These are phyloP conservation scores for Channa striata DNA, from an alignment of 2,797 vertebrate species.

Conservation along the genomic window DNA sequence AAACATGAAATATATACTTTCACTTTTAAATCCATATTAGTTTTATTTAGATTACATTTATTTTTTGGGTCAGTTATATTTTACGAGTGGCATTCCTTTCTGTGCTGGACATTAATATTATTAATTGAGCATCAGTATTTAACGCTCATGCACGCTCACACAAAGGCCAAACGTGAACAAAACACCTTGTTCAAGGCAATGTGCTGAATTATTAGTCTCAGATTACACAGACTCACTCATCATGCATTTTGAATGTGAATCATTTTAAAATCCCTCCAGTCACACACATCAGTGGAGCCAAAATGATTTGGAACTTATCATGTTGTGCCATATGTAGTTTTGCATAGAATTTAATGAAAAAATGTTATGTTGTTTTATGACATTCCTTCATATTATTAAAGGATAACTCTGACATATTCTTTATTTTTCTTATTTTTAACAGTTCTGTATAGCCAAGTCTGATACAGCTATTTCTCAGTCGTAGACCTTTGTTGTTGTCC, in stretches of 20 bases:
- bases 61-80: background rate
- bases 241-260: slow-evolving; percentile 42
- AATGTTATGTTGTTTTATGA: background rate
- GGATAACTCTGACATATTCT: background rate
- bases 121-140: slow-evolving; percentile 18
- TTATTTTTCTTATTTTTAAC: background rate
- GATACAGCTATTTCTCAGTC: background rate
- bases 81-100: slow-evolving; percentile 2
- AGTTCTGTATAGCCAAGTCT: background rate
- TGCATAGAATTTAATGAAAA: background rate
- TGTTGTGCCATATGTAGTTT: slow-evolving; percentile 1
- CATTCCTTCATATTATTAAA: slow-evolving; percentile 6
- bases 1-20: background rate
- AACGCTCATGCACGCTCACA: background rate
- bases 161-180: slow-evolving; percentile 6
- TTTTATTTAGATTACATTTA: too few species aligned
- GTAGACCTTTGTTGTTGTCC: background rate
- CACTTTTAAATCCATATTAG: background rate
- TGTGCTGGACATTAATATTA: slow-evolving; percentile 4
- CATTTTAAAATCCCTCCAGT: slow-evolving; percentile 9
- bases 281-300: slow-evolving; percentile 1
- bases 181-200: slow-evolving; percentile 11
- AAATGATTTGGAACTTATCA: slow-evolving; percentile 17
- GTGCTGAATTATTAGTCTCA: slow-evolving; percentile 9
- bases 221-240: slow-evolving; percentile 14